Base-by-base conservation (phyloP, 2,888 invertebrate genomes). In the Oscheius myriophilus region DNA sequence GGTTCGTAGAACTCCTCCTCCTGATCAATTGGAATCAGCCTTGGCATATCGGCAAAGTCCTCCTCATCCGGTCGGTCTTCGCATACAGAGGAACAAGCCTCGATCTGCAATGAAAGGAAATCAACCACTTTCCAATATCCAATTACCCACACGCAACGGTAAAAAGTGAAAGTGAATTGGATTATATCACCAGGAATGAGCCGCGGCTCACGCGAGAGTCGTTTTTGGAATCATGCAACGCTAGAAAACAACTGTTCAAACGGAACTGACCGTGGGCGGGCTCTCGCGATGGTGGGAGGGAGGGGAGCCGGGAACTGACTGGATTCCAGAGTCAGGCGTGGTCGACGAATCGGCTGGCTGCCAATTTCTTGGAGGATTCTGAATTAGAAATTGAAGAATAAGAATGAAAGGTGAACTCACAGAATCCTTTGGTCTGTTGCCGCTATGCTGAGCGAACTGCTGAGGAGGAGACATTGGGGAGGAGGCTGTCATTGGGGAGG, bases 291-390 rank as follows among this genome's bases (percentile, higher is more conserved):
- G 61, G 43, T 51, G 49, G 41, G 49, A 45, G 11, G 77, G 75
- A n/a, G 77, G 78, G 9, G 75, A 75, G 12, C 72, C 71, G n/a
- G 82, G 84, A 61, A 85, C 79, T 23, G 82, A 83, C 52, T 85
- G 84, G 42, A 85, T 84, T 49, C 85, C 85, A 41, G 82, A 82
- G 69, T 85, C 85, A 21, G 85, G 85, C 1, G 85, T 84, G 7
- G 80, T 81, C 11, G 84, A 82, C 12, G 77, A 73, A 43, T 72
- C 65, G 54, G 18, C 42, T 42, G 45, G 43, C 45, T 7, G 46
- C 65, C 51, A 49, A 39, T 42, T 25, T 21, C 12, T 3, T 25
- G 18, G 21, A 63, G 21, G 21, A n/a, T 39, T 11, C 46, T 18
- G 18, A 46, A 18, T 53, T 9, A 26, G 21, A 25, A 45, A 23